Evolutionary conservation across 2,888 invertebrate species (phyloP).

Genomic region (Ectropis crepuscularia): DNA sequence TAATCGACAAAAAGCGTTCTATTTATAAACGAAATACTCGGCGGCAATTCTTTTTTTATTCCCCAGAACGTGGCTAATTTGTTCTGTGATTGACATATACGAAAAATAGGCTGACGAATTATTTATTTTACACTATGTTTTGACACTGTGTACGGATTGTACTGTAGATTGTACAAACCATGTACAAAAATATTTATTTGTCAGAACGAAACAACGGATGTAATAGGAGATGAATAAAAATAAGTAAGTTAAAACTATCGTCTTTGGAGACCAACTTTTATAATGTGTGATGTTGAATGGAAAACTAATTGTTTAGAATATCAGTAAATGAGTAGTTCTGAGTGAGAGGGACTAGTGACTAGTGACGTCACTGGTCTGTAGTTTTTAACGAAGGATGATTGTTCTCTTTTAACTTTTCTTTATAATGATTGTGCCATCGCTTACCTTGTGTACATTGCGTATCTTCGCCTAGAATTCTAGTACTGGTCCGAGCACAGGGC

Average conservation of each 20-base stretch:
- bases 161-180: conserved; percentile 68
- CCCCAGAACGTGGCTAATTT: conserved; percentile 71
- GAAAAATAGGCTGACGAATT: conserved; percentile 54
- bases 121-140: conserved; percentile 46
- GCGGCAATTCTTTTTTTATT: conserved; percentile 37
- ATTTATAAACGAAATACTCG: conserved; percentile 24
- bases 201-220: conserved; percentile 47
- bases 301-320: conserved; percentile 30
- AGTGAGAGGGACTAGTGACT: conserved; percentile 13
- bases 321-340: conserved; percentile 27
- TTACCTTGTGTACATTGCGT: conserved; percentile 76
- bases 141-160: conserved; percentile 68
- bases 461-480: conserved; percentile 53
- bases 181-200: conserved; percentile 57
- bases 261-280: conserved; percentile 73
- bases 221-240: conserved; percentile 44
- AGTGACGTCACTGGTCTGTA: conserved; percentile 21
- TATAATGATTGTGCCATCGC: conserved; percentile 74
- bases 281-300: conserved; percentile 46
- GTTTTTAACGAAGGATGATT: conserved; percentile 20
- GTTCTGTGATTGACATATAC: conserved; percentile 65
- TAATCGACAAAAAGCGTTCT: conserved; percentile 14
- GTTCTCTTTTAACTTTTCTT: conserved; percentile 40
- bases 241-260: conserved; percentile 58
- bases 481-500: neutral